phyloP scores from a whole-genome alignment of 1,140 invertebrate species.

The Anoplolepis gracilipes region DNA sequence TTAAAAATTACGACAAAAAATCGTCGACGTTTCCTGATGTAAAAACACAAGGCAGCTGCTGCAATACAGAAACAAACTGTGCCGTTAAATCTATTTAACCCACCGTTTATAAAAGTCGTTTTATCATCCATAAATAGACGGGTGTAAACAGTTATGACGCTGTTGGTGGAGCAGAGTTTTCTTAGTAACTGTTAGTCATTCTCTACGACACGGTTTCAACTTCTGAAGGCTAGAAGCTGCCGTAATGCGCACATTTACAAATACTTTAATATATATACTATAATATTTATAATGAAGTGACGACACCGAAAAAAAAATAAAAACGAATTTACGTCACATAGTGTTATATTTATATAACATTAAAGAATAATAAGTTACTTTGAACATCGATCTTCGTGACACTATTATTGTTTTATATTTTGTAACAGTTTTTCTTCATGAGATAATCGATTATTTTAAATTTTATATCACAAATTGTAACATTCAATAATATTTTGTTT shows the following conservation, averaged over 20 bases:
- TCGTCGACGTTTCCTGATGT: neutral
- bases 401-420: neutral
- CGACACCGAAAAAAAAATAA: neutral
- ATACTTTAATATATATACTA: slow-evolving; percentile 1
- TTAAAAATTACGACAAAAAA: neutral
- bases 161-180: slow-evolving; percentile 23
- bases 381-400: neutral
- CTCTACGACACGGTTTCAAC: neutral
- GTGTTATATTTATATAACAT: too few relatives aligned
- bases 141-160: slow-evolving; percentile 18
- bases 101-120: neutral
- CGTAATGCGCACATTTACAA: neutral
- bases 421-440: neutral
- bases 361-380: neutral
- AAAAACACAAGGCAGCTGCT: neutral
- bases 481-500: neutral
- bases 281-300: slow-evolving; percentile 13
- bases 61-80: neutral
- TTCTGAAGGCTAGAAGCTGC: neutral
- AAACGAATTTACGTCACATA: neutral
- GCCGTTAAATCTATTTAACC: neutral
- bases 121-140: slow-evolving; percentile 43
- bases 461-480: neutral
- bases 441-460: neutral
- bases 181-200: slow-evolving; percentile 3